Conservation (phyloP, 2,888 invertebrate genomes). For the Cephus runcator region DNA sequence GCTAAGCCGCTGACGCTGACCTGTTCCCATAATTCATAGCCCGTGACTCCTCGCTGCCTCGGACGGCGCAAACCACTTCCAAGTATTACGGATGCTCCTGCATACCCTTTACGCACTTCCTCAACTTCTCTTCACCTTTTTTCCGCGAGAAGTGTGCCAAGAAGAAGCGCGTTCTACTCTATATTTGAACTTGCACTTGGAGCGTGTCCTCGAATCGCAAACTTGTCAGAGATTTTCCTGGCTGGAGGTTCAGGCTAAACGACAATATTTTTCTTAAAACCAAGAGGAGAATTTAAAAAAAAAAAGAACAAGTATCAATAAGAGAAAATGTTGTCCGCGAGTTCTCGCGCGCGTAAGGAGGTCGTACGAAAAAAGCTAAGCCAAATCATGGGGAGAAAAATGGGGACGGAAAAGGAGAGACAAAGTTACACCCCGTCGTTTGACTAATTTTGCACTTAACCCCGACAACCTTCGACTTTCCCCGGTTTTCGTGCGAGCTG, state of each 20-base stretch:
- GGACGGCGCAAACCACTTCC: neutral
- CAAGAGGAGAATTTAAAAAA: neutral
- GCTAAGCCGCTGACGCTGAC: neutral
- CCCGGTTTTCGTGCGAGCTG: neutral
- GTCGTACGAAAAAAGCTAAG: neutral
- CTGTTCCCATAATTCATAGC: neutral
- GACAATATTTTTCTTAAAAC: neutral
- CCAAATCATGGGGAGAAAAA: neutral
- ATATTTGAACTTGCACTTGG: slow-evolving; percentile 29
- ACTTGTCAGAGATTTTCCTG: neutral
- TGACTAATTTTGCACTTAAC: slow-evolving; percentile 7
- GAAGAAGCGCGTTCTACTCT: slow-evolving; percentile 16
- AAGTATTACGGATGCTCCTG: neutral
- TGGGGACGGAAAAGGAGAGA: neutral
- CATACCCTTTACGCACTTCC: slow-evolving; percentile 4
- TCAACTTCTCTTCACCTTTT: neutral
- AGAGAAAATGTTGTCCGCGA: neutral
- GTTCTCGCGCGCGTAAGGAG: neutral
- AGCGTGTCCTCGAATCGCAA: slow-evolving; percentile 9
- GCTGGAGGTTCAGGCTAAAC: neutral
- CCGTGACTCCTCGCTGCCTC: neutral
- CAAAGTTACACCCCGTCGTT: neutral
- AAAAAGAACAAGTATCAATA: neutral
- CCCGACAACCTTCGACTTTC: slow-evolving; percentile 7
- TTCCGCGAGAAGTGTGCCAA: slow-evolving; percentile 6